Evolutionary conservation across 2,113 vertebrate genomes (phyloP).

Genomic region (Falcunculus frontatus): DNA sequence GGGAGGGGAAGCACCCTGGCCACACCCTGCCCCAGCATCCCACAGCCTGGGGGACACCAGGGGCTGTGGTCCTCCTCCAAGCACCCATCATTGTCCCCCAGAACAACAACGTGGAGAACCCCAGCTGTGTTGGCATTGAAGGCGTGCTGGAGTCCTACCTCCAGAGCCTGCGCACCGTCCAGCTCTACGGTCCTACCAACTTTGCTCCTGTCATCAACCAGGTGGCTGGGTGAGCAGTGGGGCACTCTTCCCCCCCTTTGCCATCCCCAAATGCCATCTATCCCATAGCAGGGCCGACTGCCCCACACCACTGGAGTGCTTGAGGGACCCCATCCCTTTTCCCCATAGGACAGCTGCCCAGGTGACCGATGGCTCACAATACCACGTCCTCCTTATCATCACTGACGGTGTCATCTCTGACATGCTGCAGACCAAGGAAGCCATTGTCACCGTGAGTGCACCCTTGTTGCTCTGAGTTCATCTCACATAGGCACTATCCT

Average conservation of each 20-base stretch:
- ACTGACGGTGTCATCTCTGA: constrained; percentile 97
- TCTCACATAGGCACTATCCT: background rate
- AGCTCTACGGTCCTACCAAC: constrained; percentile 93
- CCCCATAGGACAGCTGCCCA: constrained; percentile 80
- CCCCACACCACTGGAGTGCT: background rate
- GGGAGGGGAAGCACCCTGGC: background rate
- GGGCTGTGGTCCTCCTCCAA: background rate
- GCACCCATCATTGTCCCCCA: background rate
- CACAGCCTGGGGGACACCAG: background rate
- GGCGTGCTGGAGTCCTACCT: constrained; percentile 92
- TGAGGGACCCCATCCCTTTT: background rate
- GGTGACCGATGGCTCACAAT: constrained; percentile 93
- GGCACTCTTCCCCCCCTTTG: background rate
- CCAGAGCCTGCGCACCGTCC: constrained; percentile 87
- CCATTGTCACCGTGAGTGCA: constrained; percentile 89
- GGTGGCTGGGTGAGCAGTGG: constrained; percentile 84
- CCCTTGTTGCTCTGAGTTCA: rapidly evolving
- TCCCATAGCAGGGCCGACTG: background rate
- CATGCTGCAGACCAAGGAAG: constrained; percentile 98
- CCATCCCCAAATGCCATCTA: background rate
- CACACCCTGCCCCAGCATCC: background rate
- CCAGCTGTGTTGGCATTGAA: constrained; percentile 85
- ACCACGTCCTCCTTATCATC: constrained; percentile 95
- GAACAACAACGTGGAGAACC: constrained; percentile 85
- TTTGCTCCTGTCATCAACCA: constrained; percentile 93